These are phyloP conservation scores for Drosophila jambulina DNA, from an alignment of 1,140 invertebrate genomes.

Conservation along the genomic window DNA sequence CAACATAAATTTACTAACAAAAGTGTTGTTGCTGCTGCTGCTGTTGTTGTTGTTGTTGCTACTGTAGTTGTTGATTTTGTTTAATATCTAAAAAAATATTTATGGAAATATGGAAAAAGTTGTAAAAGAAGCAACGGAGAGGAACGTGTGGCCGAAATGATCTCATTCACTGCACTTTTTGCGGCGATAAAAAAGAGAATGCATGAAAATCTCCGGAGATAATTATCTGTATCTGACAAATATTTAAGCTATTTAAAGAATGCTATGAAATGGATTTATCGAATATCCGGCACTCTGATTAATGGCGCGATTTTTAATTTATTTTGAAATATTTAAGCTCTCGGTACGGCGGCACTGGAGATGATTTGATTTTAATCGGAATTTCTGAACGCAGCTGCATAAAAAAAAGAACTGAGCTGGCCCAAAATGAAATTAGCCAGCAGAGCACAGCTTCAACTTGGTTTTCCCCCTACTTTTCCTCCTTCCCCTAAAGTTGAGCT, in stretches of 20 bases:
- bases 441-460: constrained; percentile 32
- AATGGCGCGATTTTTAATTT: constrained; percentile 15
- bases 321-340: constrained; percentile 8
- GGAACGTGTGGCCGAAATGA: constrained; percentile 55
- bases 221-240: constrained; percentile 40
- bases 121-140: constrained; percentile 42
- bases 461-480: not conserved
- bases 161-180: constrained; percentile 44
- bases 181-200: constrained; percentile 29
- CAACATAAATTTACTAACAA: constrained; percentile 82
- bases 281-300: constrained; percentile 20
- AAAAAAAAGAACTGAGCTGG: constrained; percentile 54
- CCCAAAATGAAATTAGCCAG: constrained; percentile 70
- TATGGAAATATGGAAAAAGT: constrained; percentile 36
- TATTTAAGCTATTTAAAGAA: constrained; percentile 62
- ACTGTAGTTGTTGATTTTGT: constrained; percentile 55
- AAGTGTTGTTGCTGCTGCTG: constrained; percentile 66
- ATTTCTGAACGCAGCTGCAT: constrained; percentile 45
- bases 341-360: constrained; percentile 4
- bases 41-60: constrained; percentile 46
- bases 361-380: constrained; percentile 49
- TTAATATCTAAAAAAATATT: constrained; percentile 63
- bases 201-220: constrained; percentile 48
- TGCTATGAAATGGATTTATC: constrained; percentile 20
- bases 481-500: constrained; percentile 11